These are phyloP conservation scores for Acanthurus leucopareius DNA, from an alignment of 2,797 vertebrate species.

Conservation along the genomic window DNA sequence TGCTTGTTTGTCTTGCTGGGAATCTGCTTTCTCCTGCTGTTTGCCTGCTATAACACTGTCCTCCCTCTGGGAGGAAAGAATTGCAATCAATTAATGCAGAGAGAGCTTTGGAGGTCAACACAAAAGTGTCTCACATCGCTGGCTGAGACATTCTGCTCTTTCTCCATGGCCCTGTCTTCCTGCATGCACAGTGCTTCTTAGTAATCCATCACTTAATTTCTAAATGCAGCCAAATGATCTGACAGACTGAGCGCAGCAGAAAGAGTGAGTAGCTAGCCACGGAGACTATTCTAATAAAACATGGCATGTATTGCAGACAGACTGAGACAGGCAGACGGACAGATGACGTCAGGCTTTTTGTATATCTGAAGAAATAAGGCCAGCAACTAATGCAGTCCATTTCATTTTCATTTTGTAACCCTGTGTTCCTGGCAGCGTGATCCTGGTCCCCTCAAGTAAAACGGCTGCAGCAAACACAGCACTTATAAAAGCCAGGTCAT, in stretches of 20 bases:
- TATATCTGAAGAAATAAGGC: conserved; percentile 28
- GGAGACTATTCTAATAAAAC: conserved; percentile 32
- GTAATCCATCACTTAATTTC: conserved; percentile 51
- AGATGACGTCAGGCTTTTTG: conserved; percentile 26
- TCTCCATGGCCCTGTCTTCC: conserved; percentile 41
- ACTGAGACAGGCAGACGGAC: conserved; percentile 16
- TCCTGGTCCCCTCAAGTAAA: conserved; percentile 21
- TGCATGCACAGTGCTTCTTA: conserved; percentile 44
- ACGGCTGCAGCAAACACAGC: conserved; percentile 36
- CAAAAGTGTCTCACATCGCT: conserved; percentile 77
- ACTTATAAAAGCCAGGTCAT: conserved; percentile 37
- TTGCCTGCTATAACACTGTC: conserved; percentile 68
- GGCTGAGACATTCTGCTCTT: conserved; percentile 66
- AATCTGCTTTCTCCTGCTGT: conserved; percentile 66
- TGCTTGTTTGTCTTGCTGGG: conserved; percentile 59
- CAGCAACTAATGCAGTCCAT: conserved; percentile 37
- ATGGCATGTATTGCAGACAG: conserved; percentile 7
- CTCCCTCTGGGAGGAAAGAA: conserved; percentile 74
- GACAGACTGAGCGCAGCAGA: conserved; percentile 17
- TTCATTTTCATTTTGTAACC: conserved; percentile 46
- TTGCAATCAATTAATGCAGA: conserved; percentile 84
- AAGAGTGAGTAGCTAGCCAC: conserved; percentile 25
- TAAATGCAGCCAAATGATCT: conserved; percentile 44
- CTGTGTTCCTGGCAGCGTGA: conserved; percentile 29
- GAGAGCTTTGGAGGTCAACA: conserved; percentile 82